Percentiles rank a stretch among this genome's conserved stretches.
phyloP scores from a whole-genome alignment of 2,888 invertebrate genomes.

The Tholera decimalis region DNA sequence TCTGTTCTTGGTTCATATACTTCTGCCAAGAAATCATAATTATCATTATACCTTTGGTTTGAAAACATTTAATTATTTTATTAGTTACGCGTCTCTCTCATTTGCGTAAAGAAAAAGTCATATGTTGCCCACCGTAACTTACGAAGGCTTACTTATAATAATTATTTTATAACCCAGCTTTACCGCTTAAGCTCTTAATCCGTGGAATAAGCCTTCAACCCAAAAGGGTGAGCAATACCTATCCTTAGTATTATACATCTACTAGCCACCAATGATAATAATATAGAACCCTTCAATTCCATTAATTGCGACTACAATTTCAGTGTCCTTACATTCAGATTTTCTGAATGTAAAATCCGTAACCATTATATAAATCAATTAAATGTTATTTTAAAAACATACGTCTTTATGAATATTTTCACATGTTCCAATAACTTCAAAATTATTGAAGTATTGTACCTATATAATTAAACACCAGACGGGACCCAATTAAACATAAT shows the following conservation, averaged over 20 bases:
- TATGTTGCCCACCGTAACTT: constrained; percentile 23
- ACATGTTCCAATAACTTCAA: no score
- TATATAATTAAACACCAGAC: no score
- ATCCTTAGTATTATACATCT: constrained; percentile 29
- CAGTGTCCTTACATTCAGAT: not conserved
- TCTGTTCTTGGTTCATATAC: constrained; percentile 10
- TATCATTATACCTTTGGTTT: not conserved
- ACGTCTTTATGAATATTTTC: no score
- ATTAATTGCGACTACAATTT: not conserved
- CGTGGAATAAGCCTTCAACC: constrained; percentile 36
- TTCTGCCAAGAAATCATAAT: not conserved
- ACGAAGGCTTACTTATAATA: constrained; percentile 48
- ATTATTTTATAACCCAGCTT: constrained; percentile 59
- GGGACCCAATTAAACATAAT: no score
- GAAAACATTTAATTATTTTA: no score
- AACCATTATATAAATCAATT: no score
- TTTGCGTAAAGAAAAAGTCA: constrained; percentile 16
- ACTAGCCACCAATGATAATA: constrained; percentile 9
- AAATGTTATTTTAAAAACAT: no score
- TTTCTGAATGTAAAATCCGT: no score
- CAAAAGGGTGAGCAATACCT: constrained; percentile 45
- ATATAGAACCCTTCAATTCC: constrained; percentile 3
- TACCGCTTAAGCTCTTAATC: constrained; percentile 47
- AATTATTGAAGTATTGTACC: no score
- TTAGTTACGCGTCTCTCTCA: not conserved